Evolutionary conservation across 1,140 invertebrate genomes (phyloP).

Genomic region (Brachionus paranguensis): DNA sequence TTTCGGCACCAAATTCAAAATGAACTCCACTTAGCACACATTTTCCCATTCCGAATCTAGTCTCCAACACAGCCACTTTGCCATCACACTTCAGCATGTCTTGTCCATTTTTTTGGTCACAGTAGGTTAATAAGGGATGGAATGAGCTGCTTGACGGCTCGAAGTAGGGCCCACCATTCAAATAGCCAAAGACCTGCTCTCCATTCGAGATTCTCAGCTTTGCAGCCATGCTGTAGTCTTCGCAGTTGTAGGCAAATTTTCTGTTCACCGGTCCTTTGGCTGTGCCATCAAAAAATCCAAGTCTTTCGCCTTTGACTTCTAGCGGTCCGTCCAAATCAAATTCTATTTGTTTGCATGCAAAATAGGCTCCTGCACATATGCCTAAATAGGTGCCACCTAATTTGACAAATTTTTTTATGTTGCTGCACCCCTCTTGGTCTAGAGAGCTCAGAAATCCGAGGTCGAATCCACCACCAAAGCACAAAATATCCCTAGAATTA

Average conservation of each 20-base stretch:
- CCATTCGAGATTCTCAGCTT: neutral
- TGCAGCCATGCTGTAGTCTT: neutral
- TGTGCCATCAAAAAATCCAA: constrained; percentile 46
- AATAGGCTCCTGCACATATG: constrained; percentile 53
- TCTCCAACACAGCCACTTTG: constrained; percentile 44
- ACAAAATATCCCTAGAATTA: constrained; percentile 42
- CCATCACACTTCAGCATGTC: neutral
- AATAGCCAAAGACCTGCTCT: neutral
- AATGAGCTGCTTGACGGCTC: neutral
- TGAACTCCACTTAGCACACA: constrained; percentile 46
- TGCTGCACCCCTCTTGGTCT: constrained; percentile 43
- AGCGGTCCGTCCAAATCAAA: constrained; percentile 51
- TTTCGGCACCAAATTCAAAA: constrained; percentile 43
- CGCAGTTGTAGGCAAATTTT: constrained; percentile 1
- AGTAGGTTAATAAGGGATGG: neutral
- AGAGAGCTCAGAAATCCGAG: constrained; percentile 47
- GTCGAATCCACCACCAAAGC: constrained; percentile 54
- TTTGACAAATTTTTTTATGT: constrained; percentile 47
- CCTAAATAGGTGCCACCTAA: constrained; percentile 50
- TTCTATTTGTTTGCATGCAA: constrained; percentile 49
- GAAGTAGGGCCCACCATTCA: neutral
- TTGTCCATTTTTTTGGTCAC: neutral
- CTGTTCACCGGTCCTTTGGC: constrained; percentile 44
- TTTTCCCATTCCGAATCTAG: constrained; percentile 43
- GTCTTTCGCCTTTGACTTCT: constrained; percentile 49